Evolutionary conservation across 1,140 invertebrate genomes (phyloP), one percentile per base, ranked within the genome.

Genomic region (Meteorus sp.): DNA sequence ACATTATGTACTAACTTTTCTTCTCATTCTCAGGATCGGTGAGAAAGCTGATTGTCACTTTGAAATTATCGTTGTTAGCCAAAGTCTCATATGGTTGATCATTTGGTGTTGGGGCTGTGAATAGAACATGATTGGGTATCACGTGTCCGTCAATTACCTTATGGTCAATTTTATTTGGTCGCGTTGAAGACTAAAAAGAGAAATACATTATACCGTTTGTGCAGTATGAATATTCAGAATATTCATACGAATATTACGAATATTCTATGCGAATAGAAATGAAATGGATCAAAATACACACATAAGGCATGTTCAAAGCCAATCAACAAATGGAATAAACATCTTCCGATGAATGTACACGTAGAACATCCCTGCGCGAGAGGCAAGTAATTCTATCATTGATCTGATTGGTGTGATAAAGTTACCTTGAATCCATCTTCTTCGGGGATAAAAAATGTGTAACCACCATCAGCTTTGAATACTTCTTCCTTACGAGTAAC

Each of bases 91-190:
- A 92, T 51, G 88, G 85, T 22, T 83, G 73, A 33, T 86, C 85
- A 58, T 88, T 84, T 3, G 84, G 82, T 0, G 92, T 89, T 0
- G 93, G 86, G 61, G 88, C 83, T 2, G 92, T 93, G 78, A 96
- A 97, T 13, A 96, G 84, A 5, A 93, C 91, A 68, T 89, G 85
- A 66, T 89, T 86, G 0, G 90, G 90, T 65, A 96, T 89, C n/a
- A 97, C 87, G 75, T 97, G 94, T 11, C 92, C 93, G 73, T 94
- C 89, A 43, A 96, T 88, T 19, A 95, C 91, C 74, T 92, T 89
- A 8, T 79, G 84, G 74, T 94, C 92, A 52, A 94, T 87, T 60
- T 89, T 83, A 58, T 86, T 84, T 3, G 86, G 84, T 56, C 86
- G 79, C 2, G 84, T 82, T 19, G 83, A 80, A 54, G 86, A 87